These are phyloP conservation scores for Tetramorium parvispinum DNA, from an alignment of 1,140 invertebrate genomes.

Conservation along the genomic window DNA sequence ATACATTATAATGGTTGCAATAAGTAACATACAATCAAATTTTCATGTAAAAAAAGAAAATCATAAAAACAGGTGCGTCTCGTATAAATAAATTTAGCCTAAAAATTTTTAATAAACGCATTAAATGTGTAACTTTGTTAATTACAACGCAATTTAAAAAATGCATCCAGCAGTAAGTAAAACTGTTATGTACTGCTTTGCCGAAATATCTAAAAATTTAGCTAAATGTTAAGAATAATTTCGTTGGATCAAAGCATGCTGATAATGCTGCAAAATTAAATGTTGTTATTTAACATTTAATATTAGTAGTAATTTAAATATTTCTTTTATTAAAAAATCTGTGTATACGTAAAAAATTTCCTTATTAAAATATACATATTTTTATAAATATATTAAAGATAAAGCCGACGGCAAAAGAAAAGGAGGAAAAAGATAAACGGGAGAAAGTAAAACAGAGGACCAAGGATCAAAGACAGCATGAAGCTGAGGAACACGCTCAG, in stretches of 20 bases:
- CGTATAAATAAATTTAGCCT: background rate
- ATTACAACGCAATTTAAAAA: background rate
- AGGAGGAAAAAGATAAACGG: background rate
- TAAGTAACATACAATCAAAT: background rate
- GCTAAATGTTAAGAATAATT: background rate
- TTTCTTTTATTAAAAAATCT: background rate
- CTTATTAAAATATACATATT: background rate
- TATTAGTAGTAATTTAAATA: background rate
- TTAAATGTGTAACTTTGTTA: background rate
- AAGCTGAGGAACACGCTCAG: background rate
- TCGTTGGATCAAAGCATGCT: background rate
- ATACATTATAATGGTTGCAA: background rate
- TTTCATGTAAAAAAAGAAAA: constrained; percentile 33
- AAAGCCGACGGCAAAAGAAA: background rate
- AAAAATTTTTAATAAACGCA: background rate
- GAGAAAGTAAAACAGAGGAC: background rate
- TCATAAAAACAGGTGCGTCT: background rate
- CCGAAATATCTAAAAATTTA: background rate
- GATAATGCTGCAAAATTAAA: background rate
- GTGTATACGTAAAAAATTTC: background rate
- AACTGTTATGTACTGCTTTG: background rate
- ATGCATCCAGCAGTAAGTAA: constrained; percentile 28
- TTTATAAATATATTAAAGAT: background rate
- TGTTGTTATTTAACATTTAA: background rate
- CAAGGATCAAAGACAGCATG: background rate